Percentiles rank a stretch among this genome's conserved stretches.
These are phyloP conservation scores for Synodontis membranacea DNA, from an alignment of 2,113 vertebrate species.

Conservation along the genomic window DNA sequence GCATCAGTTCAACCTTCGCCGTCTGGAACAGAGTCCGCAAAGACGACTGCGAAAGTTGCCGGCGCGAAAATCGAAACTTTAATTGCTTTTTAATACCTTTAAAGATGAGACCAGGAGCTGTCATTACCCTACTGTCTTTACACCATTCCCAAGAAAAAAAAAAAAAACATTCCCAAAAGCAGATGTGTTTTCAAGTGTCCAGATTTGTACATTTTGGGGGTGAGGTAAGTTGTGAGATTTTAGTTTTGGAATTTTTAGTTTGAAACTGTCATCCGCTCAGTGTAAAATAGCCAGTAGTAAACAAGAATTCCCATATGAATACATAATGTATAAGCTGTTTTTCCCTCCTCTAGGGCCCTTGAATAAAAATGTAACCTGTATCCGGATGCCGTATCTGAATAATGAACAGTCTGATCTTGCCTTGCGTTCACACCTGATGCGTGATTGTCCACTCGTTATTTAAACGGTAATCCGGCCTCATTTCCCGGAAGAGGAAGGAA, in stretches of 20 bases:
- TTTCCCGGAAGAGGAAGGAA: neutral
- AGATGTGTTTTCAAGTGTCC: neutral
- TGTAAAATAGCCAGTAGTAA: neutral
- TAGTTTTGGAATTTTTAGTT: neutral
- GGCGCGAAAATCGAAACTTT: constrained; percentile 16
- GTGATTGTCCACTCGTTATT: neutral
- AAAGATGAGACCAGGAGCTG: neutral
- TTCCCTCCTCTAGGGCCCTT: neutral
- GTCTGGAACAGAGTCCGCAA: constrained; percentile 13
- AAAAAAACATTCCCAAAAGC: neutral
- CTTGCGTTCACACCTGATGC: neutral
- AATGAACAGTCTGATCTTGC: neutral
- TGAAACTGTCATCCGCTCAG: neutral
- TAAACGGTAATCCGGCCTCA: neutral
- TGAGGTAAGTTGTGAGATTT: neutral
- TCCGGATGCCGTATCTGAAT: neutral
- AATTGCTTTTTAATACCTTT: constrained; percentile 39
- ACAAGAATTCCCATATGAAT: neutral
- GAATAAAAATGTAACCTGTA: neutral
- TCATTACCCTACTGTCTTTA: neutral
- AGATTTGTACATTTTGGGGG: no score
- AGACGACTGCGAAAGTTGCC: constrained; percentile 6
- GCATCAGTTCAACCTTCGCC: constrained; percentile 39
- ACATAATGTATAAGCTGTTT: neutral
- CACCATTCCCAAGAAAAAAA: no score